Conservation (phyloP, 2,888 invertebrate genomes). For the Philonicus albiceps region DNA sequence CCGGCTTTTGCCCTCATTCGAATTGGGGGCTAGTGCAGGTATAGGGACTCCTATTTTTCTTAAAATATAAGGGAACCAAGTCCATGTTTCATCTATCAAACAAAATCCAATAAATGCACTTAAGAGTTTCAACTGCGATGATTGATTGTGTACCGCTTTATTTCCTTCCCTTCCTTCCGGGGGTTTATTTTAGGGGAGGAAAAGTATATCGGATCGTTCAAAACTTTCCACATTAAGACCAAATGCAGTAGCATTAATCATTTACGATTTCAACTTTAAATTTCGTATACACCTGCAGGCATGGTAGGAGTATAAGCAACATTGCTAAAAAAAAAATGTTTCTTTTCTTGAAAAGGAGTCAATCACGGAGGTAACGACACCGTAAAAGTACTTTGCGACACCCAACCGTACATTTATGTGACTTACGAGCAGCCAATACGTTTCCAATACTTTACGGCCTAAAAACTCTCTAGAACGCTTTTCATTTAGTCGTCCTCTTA, state of each 20-base stretch:
- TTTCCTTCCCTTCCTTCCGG: background rate
- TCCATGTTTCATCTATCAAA: background rate
- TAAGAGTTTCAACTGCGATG: background rate
- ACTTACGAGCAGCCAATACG: slow-evolving; percentile 13
- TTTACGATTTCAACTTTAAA: background rate
- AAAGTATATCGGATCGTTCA: background rate
- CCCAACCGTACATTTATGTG: background rate
- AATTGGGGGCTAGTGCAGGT: background rate
- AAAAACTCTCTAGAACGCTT: background rate
- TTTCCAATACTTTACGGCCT: slow-evolving; percentile 12
- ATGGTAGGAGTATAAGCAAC: background rate
- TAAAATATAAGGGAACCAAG: background rate
- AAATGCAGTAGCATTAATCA: slow-evolving; percentile 1
- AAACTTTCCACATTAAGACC: background rate
- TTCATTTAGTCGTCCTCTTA: slow-evolving; percentile 23
- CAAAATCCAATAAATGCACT: background rate
- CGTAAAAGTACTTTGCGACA: background rate
- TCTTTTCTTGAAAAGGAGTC: background rate
- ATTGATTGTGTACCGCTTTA: background rate
- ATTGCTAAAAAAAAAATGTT: background rate
- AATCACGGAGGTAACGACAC: background rate
- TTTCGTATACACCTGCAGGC: background rate
- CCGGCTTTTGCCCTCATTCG: background rate
- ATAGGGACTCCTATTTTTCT: background rate
- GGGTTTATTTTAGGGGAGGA: background rate